phyloP scores from a whole-genome alignment of 2,113 vertebrate genomes.

The Vimba vimba region DNA sequence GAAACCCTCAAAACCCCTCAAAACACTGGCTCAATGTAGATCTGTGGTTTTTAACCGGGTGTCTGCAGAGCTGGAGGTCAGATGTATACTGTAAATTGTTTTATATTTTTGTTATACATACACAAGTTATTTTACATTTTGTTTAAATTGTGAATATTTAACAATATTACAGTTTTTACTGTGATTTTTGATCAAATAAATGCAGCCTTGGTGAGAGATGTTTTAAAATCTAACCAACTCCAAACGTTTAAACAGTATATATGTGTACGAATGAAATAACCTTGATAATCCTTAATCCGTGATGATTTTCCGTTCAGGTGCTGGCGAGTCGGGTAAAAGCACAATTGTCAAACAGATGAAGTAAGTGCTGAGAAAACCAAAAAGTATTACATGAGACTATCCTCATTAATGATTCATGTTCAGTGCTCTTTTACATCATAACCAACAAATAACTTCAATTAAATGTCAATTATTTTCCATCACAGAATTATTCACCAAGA shows the following conservation, averaged over 20 bases:
- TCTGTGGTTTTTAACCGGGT: not conserved
- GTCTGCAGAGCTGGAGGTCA: not conserved
- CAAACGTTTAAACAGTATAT: not conserved
- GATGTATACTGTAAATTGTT: not conserved
- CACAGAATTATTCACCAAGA: constrained; percentile 97
- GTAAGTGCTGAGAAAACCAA: constrained; percentile 78
- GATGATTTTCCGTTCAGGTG: constrained; percentile 75
- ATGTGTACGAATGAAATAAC: too few species aligned
- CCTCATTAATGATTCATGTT: not conserved
- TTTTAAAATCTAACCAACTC: not conserved
- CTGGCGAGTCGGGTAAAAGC: constrained; percentile 97
- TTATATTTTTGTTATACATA: too few species aligned
- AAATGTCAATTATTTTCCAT: not conserved
- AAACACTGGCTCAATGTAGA: not conserved
- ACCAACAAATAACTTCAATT: not conserved
- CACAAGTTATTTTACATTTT: too few species aligned
- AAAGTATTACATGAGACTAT: not conserved
- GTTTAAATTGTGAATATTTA: not conserved
- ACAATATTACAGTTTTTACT: not conserved
- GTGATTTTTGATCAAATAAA: not conserved
- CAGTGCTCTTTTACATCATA: not conserved
- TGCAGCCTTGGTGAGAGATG: not conserved
- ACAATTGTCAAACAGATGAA: constrained; percentile 99
- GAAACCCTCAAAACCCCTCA: too few species aligned
- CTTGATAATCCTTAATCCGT: not conserved